Percentiles rank a stretch among this genome's conserved stretches.
These are phyloP conservation scores for Molothrus ater DNA, from an alignment of 2,797 vertebrate genomes.

Conservation along the genomic window DNA sequence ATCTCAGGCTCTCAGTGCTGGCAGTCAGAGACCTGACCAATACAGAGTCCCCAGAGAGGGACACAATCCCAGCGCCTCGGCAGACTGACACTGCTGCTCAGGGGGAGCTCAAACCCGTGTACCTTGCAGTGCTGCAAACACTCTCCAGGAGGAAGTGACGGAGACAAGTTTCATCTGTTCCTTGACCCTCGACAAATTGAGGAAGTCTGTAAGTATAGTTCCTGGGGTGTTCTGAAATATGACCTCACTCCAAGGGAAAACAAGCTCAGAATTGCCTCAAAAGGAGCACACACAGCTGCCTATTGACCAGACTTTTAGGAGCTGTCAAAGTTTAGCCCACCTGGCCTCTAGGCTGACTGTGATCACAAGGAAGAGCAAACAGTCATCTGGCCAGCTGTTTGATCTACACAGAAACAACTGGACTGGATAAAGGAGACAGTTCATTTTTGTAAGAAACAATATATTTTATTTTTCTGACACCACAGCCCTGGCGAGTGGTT, in stretches of 20 bases:
- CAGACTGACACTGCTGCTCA: background rate
- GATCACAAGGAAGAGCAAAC: background rate
- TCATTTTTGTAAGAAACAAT: conserved; percentile 92
- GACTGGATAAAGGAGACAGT: conserved; percentile 50
- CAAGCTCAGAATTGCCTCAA: background rate
- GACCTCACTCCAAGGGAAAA: background rate
- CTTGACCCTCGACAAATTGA: background rate
- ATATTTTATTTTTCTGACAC: conserved; percentile 99
- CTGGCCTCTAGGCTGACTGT: background rate
- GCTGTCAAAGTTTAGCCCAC: background rate
- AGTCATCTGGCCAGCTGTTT: background rate
- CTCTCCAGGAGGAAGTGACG: background rate
- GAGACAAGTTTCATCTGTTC: background rate
- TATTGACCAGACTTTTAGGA: background rate
- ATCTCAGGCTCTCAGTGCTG: background rate
- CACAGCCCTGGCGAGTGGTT: conserved; percentile 98
- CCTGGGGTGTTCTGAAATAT: background rate
- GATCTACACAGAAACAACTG: background rate
- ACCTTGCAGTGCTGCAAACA: background rate
- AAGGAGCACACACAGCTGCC: background rate
- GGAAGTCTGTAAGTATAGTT: background rate
- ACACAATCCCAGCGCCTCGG: background rate
- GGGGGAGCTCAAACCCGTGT: background rate
- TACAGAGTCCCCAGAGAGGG: background rate
- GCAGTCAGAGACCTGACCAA: background rate